Conservation (phyloP, 2,113 vertebrate species). For the rat (Rattus norvegicus) region DNA sequence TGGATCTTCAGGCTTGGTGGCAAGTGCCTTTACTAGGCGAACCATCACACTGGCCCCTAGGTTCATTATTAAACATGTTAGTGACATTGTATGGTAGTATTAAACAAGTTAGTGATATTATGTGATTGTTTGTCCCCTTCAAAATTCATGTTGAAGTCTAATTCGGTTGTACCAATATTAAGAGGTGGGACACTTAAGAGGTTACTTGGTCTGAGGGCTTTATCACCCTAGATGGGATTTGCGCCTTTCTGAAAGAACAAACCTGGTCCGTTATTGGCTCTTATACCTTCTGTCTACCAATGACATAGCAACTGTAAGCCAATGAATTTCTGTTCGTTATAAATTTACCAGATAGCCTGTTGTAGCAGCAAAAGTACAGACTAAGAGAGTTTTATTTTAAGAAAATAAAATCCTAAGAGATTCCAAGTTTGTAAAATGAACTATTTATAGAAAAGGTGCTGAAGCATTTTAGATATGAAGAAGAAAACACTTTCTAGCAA, state of each 20-base stretch:
- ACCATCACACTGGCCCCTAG: background rate
- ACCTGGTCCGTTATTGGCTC: background rate
- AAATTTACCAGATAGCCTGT: background rate
- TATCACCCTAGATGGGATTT: background rate
- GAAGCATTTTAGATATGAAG: slow-evolving; percentile 27
- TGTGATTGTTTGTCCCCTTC: background rate
- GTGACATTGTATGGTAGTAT: background rate
- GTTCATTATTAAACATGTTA: slow-evolving; percentile 17
- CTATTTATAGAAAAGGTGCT: slow-evolving; percentile 30
- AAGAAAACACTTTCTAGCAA: slow-evolving; percentile 33
- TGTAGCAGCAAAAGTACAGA: background rate
- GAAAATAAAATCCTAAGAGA: slow-evolving; percentile 51
- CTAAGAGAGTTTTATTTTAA: background rate
- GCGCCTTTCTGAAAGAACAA: background rate
- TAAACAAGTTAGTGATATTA: background rate
- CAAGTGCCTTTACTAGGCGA: background rate
- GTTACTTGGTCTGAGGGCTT: background rate
- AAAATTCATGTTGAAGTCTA: background rate
- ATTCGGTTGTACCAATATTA: background rate
- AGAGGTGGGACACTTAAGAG: background rate
- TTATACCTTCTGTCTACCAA: background rate
- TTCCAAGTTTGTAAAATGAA: slow-evolving; percentile 50
- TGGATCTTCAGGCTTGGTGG: background rate
- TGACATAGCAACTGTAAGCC: background rate
- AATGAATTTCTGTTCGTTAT: background rate